These are phyloP conservation scores for Rhinatrema bivittatum DNA, from an alignment of 2,797 vertebrate species.

Conservation along the genomic window DNA sequence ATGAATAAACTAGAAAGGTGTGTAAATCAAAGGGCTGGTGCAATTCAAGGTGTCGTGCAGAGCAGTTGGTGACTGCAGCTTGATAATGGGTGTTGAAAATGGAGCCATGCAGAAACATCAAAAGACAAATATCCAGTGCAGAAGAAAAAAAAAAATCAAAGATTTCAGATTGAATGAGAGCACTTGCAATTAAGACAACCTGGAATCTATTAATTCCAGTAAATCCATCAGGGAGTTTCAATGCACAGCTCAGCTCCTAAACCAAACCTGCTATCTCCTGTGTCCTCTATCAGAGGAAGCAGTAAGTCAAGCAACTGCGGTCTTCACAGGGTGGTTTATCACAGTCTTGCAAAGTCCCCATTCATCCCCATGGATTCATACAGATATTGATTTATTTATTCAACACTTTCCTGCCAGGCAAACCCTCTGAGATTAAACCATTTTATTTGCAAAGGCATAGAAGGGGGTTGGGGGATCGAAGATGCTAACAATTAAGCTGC, in stretches of 20 bases:
- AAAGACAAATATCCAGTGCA: too few relatives aligned
- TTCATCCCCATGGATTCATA: conserved; percentile 32
- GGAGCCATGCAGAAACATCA: conserved; percentile 5
- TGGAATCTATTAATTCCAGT: conserved; percentile 43
- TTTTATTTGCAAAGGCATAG: conserved; percentile 43
- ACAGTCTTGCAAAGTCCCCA: conserved; percentile 34
- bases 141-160: conserved; percentile 34
- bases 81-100: conserved; percentile 22
- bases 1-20: too few relatives aligned
- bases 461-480: too few relatives aligned
- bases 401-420: conserved; percentile 12
- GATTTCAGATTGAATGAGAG: conserved; percentile 25
- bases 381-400: conserved; percentile 49
- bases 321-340: conserved; percentile 35
- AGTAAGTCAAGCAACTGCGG: conserved; percentile 13
- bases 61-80: not conserved
- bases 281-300: conserved; percentile 26
- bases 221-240: conserved; percentile 32
- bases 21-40: too few relatives aligned
- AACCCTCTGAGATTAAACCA: conserved; percentile 25
- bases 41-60: too few relatives aligned
- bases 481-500: conserved; percentile 20
- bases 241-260: conserved; percentile 8
- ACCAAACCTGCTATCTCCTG: conserved; percentile 10
- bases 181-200: conserved; percentile 35